phyloP scores from a whole-genome alignment of 2,888 invertebrate species.

The Lasioglossum marginatum region DNA sequence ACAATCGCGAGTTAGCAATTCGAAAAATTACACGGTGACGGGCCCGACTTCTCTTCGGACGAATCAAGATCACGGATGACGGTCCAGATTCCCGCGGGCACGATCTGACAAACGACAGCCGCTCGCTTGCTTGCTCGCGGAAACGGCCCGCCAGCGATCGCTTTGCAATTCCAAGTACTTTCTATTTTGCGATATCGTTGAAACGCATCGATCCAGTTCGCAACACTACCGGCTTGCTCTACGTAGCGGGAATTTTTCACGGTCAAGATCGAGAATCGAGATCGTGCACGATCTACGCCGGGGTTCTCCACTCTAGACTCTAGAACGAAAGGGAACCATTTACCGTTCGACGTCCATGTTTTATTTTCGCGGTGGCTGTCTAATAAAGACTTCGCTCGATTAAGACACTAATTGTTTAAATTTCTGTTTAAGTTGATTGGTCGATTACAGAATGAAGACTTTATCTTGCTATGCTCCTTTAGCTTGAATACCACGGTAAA shows the following conservation, averaged over 20 bases:
- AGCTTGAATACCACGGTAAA: background rate
- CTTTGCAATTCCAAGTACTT: slow-evolving; percentile 57
- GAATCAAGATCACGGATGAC: slow-evolving; percentile 52
- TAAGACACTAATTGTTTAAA: background rate
- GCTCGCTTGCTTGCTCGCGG: slow-evolving; percentile 25
- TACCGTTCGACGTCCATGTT: background rate
- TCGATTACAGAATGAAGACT: background rate
- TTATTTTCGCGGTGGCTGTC: background rate
- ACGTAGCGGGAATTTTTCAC: slow-evolving; percentile 35
- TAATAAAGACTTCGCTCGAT: background rate
- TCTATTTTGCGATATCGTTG: slow-evolving; percentile 44
- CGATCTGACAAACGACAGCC: slow-evolving; percentile 39
- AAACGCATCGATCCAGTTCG: slow-evolving; percentile 38
- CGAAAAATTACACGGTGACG: slow-evolving; percentile 12
- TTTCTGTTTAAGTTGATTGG: background rate
- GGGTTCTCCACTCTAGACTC: background rate
- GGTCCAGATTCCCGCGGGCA: slow-evolving; percentile 7
- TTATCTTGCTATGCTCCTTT: background rate
- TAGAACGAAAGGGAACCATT: slow-evolving; percentile 10
- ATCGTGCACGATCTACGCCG: slow-evolving; percentile 11
- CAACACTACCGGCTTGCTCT: slow-evolving; percentile 2
- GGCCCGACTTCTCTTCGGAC: slow-evolving; percentile 23
- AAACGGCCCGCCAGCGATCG: slow-evolving; percentile 42
- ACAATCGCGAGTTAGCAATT: slow-evolving; percentile 47
- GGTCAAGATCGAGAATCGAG: slow-evolving; percentile 41